Base-by-base conservation (phyloP, 2,797 vertebrate genomes). In the Coranthus polyacanthus region DNA sequence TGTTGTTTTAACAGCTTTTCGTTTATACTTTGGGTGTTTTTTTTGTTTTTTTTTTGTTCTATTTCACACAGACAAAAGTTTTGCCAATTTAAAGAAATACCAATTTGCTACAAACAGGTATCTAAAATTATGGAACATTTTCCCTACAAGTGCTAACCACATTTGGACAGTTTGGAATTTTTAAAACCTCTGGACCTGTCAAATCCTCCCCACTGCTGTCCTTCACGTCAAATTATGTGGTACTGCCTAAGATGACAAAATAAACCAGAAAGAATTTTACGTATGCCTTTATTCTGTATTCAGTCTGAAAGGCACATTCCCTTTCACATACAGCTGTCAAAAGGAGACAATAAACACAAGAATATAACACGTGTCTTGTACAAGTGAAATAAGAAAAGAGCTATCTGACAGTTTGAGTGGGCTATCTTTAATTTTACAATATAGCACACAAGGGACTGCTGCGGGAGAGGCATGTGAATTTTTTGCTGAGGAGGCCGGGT, bases 201-300 rank as follows among this genome's bases (percentile, higher is more conserved):
- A 88, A 82, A 79, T 73, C 65, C 76, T 88, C 64, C 79, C 66
- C 69, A 74, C 74, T 60, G 54, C 72, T 84, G 83, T 82, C 79
- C 68, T 84, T 83, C 74, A 75, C 57, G 75, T 88, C 78, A 85
- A 87, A 87, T 83, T 64, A 78, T 89, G 82, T 75, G 77, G 78
- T 75, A 24, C 43, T 72, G 77, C 72, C 55, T 82, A 29, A 59
- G 66, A 81, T 82, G 60, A 74, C 75, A 79, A 82, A 83, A 84
- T 80, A 75, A 84, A 75, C 68, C 79, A 80, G 58, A 70, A 51
- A 44, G 47, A 69, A 84, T 85, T 78, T 71, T 45, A 59, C 61
- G 78, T 69, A 54, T 74, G 64, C 54, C 32, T 62, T 61, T 68
- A 63, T 74, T 79, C 2, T 65, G 53, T 52, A 60, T 52, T 65